Evolutionary conservation across 1,140 invertebrate genomes (phyloP), one percentile per base, ranked within the genome.

Genomic region (Macrobrachium nipponense): DNA sequence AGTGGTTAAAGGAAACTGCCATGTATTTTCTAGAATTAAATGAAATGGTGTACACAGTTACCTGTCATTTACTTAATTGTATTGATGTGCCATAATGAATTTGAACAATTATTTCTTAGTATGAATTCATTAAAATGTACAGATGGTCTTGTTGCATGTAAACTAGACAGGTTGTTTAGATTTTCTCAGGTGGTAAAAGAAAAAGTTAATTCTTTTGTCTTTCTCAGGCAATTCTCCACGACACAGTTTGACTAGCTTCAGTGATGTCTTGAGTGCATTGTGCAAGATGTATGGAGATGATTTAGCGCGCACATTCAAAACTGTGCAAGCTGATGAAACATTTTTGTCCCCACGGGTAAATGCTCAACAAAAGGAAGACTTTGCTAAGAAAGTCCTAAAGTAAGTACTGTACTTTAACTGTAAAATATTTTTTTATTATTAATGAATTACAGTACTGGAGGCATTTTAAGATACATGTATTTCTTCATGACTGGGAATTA

Each of bases 271-370:
- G 43, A 83, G 80, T 75, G 80, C 87, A 18, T 20, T 84, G 64
- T 87, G 87, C 43, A 87, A 87, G 43, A 80, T 87, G 77, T 87
- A 87, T 60, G 87, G 87, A 18, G 87, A 87, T 75, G 87, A 87
- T 59, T 68, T 87, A 18, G 82, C 81, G 10, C 87, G 81, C 75
- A 83, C 87, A 11, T 87, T 87, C 76, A 87, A 87, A 68, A 79
- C 76, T 36, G 64, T 87, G 15, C 87, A 87, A 60, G 73, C 87
- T 12, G 87, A 87, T 64, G 80, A 83, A 60, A 36, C 87, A 11
- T 87, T 87, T 70, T 75, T 82, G 10, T 80, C 78, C 61, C 87
- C 87, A 20, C 64, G 87, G 20, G 81, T 87, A 36, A 83, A 75
- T 51, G 76, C 87, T 51, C 87, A 87, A 17, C 87, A 87, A 27